phyloP scores from a whole-genome alignment of 92 coral and sea anemone species.

The Muricea muricata region DNA sequence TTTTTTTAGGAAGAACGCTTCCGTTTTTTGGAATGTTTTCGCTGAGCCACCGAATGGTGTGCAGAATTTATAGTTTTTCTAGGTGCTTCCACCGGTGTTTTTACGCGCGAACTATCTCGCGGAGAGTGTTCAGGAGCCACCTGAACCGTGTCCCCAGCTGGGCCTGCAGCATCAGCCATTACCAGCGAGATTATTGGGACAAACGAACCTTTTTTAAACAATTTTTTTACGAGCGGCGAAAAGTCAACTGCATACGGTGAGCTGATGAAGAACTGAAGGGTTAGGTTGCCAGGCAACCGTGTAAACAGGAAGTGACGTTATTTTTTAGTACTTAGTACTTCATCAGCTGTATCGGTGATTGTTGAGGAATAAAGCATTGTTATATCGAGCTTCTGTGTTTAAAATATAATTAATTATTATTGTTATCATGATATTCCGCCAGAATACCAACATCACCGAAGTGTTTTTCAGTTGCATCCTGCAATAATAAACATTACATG shows the following conservation, averaged over 20 bases:
- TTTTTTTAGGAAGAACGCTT: neutral
- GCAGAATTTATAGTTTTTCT: neutral
- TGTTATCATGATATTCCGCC: too few species aligned
- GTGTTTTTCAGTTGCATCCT: too few species aligned
- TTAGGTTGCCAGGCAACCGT: too few species aligned
- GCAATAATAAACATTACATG: too few species aligned
- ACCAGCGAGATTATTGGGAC: neutral
- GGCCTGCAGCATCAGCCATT: neutral
- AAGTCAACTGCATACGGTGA: neutral
- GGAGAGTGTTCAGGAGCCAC: neutral
- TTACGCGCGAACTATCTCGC: conserved; percentile 3
- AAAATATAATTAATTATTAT: too few species aligned
- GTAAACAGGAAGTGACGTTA: too few species aligned
- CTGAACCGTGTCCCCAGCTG: neutral
- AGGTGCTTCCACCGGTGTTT: neutral
- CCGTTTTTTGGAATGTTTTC: neutral
- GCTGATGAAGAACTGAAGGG: neutral
- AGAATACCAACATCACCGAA: too few species aligned
- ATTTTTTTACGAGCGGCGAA: neutral
- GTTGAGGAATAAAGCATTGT: too few species aligned
- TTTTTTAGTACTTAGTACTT: too few species aligned
- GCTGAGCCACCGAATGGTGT: neutral
- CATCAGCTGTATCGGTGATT: too few species aligned
- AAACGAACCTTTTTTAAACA: neutral
- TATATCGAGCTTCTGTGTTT: too few species aligned